phyloP scores from a whole-genome alignment of 2,888 invertebrate species.

The Tachina grossa region DNA sequence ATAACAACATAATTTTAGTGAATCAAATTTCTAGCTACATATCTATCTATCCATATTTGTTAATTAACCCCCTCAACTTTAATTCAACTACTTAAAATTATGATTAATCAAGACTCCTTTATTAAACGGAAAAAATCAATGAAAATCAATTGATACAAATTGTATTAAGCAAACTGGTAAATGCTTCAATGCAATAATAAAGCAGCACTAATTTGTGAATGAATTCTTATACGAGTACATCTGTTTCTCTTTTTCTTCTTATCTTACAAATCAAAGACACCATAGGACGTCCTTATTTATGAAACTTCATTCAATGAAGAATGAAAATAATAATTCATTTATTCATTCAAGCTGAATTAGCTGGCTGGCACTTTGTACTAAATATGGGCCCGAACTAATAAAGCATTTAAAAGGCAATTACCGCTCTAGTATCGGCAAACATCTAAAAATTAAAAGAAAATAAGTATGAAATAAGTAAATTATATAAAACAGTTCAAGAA shows the following conservation, averaged over 20 bases:
- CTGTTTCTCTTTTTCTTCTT: neutral
- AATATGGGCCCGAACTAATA: conserved; percentile 45
- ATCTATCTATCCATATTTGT: neutral
- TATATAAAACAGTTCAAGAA: conserved; percentile 51
- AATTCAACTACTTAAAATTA: neutral
- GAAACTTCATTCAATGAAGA: conserved; percentile 34
- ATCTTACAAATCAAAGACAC: conserved; percentile 52
- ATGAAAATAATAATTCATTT: conserved; percentile 36
- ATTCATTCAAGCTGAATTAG: conserved; percentile 51
- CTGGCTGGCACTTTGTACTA: conserved; percentile 30
- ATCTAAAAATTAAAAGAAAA: conserved; percentile 49
- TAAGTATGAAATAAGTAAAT: conserved; percentile 16
- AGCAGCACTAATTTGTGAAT: conserved; percentile 49
- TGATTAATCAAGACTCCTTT: conserved; percentile 17
- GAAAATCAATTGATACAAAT: conserved; percentile 60
- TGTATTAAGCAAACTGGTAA: conserved; percentile 10
- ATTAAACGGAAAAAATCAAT: conserved; percentile 49
- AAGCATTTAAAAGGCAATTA: conserved; percentile 67
- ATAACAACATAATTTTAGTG: too few relatives aligned
- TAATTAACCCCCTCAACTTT: neutral
- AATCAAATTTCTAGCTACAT: neutral
- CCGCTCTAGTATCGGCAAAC: conserved; percentile 68
- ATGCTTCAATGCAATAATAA: neutral
- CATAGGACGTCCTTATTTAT: conserved; percentile 52
- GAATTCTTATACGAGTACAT: conserved; percentile 23